Base-by-base conservation (phyloP, 2,113 vertebrate genomes). In the Albula goreensis region DNA sequence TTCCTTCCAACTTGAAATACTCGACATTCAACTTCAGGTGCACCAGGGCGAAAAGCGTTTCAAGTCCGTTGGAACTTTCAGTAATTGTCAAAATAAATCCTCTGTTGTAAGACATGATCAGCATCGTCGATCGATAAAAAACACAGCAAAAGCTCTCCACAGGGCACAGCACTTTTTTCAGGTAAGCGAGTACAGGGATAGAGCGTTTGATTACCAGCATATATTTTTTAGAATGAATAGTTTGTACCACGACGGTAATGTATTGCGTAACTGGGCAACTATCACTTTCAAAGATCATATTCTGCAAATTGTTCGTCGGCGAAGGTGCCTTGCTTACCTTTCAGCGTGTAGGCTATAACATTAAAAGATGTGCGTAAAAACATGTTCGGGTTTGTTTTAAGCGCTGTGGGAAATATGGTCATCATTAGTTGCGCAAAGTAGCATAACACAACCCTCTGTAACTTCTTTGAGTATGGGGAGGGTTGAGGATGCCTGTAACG, bases 11-110 rank as follows among this genome's bases (percentile, higher is more conserved):
- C 78, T 79, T 49, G 78, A 79, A 50, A 79, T 31, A 79, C 78
- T 79, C 78, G 78, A 79, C n/a, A 74, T 74, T 74, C 70, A 74
- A 31, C 70, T 74, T 74, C 70, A 74, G n/a, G 31, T 10, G 70
- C 22, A 31, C 70, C n/a, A 22, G 70, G 22, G 70, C n/a, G 8
- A 70, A 70, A 22, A 19, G 70, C 22, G 70, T 22, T 4, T 8
- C 70, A 22, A 31, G 70, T 19, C 22, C 2, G 6, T 56, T 56
- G 53, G 12, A 12, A 56, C 53, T 41, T 41, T 56, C 53, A 74
- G 70, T n/a, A 74, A 31, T 74, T 74, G 70, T 11, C 53, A 74
- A 74, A 74, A n/a, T 1, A 74, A 74, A 5, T 31, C 31, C n/a
- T 74, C 31, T 22, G 70, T 74, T 74, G 70, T 8, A 74, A n/a